These are phyloP conservation scores for Pocillopora verrucosa DNA, from an alignment of 64 coral and sea anemone species.

Conservation along the genomic window DNA sequence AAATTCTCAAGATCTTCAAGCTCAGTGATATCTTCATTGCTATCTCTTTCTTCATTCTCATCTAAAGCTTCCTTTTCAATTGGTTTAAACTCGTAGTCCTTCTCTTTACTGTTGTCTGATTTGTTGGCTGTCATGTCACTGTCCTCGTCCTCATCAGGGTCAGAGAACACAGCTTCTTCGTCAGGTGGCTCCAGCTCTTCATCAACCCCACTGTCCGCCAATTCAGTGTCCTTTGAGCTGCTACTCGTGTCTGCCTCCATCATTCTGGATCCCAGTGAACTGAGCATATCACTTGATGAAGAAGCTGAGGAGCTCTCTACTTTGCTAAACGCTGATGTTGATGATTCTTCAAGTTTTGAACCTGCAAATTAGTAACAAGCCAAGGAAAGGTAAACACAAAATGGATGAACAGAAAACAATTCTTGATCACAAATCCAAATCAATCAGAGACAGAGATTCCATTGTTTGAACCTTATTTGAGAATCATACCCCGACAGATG, in stretches of 20 bases:
- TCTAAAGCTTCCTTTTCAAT: constrained; percentile 76
- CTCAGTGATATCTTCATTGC: constrained; percentile 85
- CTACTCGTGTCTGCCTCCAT: constrained; percentile 48
- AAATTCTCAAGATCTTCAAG: constrained; percentile 87
- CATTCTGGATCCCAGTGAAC: constrained; percentile 22
- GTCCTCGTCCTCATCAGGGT: constrained; percentile 95
- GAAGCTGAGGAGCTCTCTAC: constrained; percentile 62
- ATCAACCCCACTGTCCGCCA: constrained; percentile 80
- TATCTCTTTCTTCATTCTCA: constrained; percentile 75
- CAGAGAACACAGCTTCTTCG: constrained; percentile 96
- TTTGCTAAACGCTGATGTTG: constrained; percentile 71
- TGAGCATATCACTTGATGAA: constrained; percentile 46
- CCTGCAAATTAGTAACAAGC: constrained; percentile 1
- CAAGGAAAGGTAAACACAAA: neutral
- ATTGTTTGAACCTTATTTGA: too few relatives aligned
- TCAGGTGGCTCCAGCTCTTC: constrained; percentile 80
- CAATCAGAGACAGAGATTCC: too few relatives aligned
- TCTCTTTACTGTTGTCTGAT: constrained; percentile 64
- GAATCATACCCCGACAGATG: too few relatives aligned
- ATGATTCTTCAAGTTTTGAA: constrained; percentile 79
- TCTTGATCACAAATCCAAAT: too few relatives aligned
- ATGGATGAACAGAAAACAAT: too few relatives aligned
- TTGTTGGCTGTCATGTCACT: constrained; percentile 39
- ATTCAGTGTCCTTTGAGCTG: constrained; percentile 54
- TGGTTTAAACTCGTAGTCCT: constrained; percentile 91